Conservation (phyloP, 1,140 invertebrate species). For the Trypoxylus dichotomus region DNA sequence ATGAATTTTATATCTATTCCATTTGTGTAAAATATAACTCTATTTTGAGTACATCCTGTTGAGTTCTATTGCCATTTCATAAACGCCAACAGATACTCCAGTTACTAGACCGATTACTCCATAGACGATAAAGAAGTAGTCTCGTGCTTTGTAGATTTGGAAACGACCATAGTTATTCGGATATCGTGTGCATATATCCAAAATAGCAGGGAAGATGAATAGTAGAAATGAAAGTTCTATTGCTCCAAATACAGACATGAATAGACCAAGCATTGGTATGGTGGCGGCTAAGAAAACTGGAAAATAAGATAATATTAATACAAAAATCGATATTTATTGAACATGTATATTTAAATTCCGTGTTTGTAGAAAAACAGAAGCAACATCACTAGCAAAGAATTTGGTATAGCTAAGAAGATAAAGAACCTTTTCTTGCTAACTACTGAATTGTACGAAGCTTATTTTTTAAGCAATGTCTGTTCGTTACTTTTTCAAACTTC, state of each 20-base stretch:
- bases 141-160: not conserved
- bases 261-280: not conserved
- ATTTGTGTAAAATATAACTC: no score
- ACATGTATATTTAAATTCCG: no score
- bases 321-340: no score
- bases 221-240: not conserved
- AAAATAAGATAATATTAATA: no score
- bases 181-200: slow-evolving; percentile 14
- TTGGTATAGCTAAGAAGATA: no score
- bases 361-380: no score
- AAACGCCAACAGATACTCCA: not conserved
- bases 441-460: no score
- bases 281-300: not conserved
- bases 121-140: slow-evolving; percentile 3
- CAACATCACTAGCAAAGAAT: no score
- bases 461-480: no score
- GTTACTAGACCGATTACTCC: slow-evolving; percentile 4
- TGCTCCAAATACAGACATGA: slow-evolving; percentile 17
- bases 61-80: not conserved
- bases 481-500: no score
- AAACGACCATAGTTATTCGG: not conserved
- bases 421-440: no score
- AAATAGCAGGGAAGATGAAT: not conserved
- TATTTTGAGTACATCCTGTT: not conserved
- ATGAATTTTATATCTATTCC: no score